These are phyloP conservation scores for Cydia pomonella DNA, from an alignment of 1,140 invertebrate genomes.

Conservation along the genomic window DNA sequence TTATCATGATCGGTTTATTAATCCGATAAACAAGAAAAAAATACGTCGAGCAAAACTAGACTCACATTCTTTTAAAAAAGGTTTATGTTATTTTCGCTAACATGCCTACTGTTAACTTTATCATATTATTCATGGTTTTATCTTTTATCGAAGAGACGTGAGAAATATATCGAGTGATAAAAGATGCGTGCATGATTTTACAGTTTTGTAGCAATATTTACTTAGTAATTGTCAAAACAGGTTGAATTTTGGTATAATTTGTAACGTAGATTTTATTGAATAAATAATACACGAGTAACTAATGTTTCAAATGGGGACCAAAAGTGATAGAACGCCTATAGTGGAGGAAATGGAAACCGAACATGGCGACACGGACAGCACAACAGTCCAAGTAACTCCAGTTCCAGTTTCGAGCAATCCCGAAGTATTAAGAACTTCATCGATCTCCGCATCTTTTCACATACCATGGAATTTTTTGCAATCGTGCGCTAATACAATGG, in stretches of 20 bases:
- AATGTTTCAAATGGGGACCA: neutral
- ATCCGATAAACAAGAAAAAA: neutral
- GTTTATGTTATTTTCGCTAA: neutral
- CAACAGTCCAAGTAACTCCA: neutral
- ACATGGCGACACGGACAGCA: neutral
- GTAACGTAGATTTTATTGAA: neutral
- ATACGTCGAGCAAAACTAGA: neutral
- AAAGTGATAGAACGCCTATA: neutral
- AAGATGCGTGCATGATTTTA: neutral
- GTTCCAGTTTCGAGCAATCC: neutral
- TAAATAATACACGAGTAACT: neutral
- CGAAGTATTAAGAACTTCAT: neutral
- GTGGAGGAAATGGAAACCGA: constrained; percentile 3
- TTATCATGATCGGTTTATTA: too few relatives aligned
- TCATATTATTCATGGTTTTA: neutral
- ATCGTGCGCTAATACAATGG: neutral
- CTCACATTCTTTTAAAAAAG: neutral
- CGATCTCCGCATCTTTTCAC: neutral
- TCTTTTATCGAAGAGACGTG: constrained; percentile 29
- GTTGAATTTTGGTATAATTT: neutral
- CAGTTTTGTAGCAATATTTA: neutral
- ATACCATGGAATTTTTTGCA: constrained; percentile 2
- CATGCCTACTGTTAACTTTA: constrained; percentile 20
- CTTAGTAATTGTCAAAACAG: neutral
- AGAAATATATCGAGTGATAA: constrained; percentile 23